Base-by-base conservation (phyloP, 2,797 vertebrate genomes). In the Anomalospiza imberbis region DNA sequence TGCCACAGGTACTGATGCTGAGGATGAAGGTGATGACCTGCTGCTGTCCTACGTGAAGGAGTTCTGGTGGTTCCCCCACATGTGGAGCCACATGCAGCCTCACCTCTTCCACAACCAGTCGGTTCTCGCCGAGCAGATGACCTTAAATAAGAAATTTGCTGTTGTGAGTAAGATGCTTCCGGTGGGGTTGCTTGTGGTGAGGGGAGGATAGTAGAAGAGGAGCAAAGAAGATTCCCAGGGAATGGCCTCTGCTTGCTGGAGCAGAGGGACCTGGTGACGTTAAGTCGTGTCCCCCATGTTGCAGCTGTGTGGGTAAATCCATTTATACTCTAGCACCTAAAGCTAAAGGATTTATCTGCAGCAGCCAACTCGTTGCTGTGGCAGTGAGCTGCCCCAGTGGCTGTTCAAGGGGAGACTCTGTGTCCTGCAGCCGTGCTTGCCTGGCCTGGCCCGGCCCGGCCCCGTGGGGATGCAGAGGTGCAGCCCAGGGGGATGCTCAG, bases 41-140 rank as follows among this genome's bases (percentile, higher is more conserved):
- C 98, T 99, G 96, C 98, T 99, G 61, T 99, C 99, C 31, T 99
- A 98, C 0, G 99, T 99, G 95, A 99, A 98, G 96, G 99, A 99
- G 98, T 99, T 99, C 97, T 99, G 99, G 99, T 99, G 99, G 99
- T 99, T 99, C 84, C 99, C 99, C 8, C 99, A 99, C 98, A 99
- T 99, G 99, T 99, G 99, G 99, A 99, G 99, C 97, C 99, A 99
- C 97, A 99, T 99, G 99, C 99, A 99, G 97, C 99, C 99, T 29
- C 99, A 99, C 95, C 98, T 99, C 60, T 99, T 99, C 98, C 99
- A 99, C 98, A 99, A 99, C 97, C 99, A 99, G 97, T 99, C 99
- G 0, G 99, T 99, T 94, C 98, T 99, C 3, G 99, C 99, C 0
- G 99, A 99, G 97, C 99, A 99, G 98, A 99, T 99, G 99, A 98